Conservation (phyloP, 2,888 invertebrate species). For the Caenorhabditis japonica region DNA sequence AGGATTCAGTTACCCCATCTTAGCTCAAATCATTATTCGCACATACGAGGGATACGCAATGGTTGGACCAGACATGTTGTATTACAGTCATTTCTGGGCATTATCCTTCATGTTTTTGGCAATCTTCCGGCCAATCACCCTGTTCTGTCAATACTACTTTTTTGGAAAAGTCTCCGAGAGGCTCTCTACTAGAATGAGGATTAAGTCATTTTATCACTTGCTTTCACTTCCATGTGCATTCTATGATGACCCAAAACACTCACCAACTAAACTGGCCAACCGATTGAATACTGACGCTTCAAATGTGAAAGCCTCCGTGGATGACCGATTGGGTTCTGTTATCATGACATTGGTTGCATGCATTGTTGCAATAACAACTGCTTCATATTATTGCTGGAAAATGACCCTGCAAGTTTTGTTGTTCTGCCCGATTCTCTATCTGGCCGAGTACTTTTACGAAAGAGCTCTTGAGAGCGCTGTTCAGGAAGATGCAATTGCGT, state of each 20-base stretch:
- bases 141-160: conserved; percentile 65
- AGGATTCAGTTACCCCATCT: conserved; percentile 32
- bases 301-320: conserved; percentile 76
- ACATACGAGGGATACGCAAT: conserved; percentile 38
- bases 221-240: conserved; percentile 78
- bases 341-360: conserved; percentile 23
- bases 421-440: conserved; percentile 26
- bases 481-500: conserved; percentile 35
- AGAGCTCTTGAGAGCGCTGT: conserved; percentile 10
- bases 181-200: conserved; percentile 77
- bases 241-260: conserved; percentile 78
- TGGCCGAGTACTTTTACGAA: conserved; percentile 40
- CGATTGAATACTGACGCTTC: conserved; percentile 79
- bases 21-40: conserved; percentile 26
- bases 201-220: conserved; percentile 77
- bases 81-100: conserved; percentile 79
- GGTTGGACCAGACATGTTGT: conserved; percentile 72
- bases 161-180: conserved; percentile 76
- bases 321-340: conserved; percentile 40
- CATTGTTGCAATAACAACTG: conserved; percentile 9
- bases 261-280: conserved; percentile 78
- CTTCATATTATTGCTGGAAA: conserved; percentile 33
- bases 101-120: conserved; percentile 77
- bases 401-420: conserved; percentile 35
- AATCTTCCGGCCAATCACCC: conserved; percentile 68